Evolutionary conservation across 2,888 invertebrate species (phyloP).

Genomic region (Stenichneumon culpator): DNA sequence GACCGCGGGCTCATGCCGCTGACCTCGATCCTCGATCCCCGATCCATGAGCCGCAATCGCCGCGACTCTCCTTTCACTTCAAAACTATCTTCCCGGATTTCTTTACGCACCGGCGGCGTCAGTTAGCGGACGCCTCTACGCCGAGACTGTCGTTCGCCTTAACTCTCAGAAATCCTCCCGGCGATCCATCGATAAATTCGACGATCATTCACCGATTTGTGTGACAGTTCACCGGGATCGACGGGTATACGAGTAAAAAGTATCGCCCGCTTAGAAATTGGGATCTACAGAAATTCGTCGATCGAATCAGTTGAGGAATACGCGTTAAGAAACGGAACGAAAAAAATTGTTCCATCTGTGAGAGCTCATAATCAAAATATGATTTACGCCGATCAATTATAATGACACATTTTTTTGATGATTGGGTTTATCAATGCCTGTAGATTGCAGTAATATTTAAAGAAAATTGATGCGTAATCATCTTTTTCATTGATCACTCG

Average conservation of each 20-base stretch:
- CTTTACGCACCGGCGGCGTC: constrained; percentile 75
- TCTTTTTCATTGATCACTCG: neutral
- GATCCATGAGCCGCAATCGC: constrained; percentile 61
- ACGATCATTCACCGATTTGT: constrained; percentile 6
- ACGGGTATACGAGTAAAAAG: neutral
- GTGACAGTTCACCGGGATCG: neutral
- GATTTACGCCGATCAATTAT: too few relatives aligned
- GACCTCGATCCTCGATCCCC: constrained; percentile 82
- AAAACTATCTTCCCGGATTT: constrained; percentile 80
- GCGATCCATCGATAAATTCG: constrained; percentile 17
- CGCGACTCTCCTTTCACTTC: constrained; percentile 83
- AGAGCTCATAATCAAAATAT: too few relatives aligned
- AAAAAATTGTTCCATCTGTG: too few relatives aligned
- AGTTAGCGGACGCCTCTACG: constrained; percentile 60
- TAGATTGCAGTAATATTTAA: too few relatives aligned
- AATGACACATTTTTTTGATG: too few relatives aligned
- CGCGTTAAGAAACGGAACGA: too few relatives aligned
- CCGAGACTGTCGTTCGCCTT: constrained; percentile 59
- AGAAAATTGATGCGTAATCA: neutral
- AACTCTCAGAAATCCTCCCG: constrained; percentile 58
- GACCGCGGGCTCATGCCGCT: constrained; percentile 63
- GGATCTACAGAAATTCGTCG: neutral
- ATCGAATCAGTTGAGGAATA: neutral
- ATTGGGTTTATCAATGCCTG: too few relatives aligned
- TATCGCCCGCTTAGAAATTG: neutral